These are phyloP conservation scores for Ladona fulva DNA, from an alignment of 1,140 invertebrate species.

Conservation along the genomic window DNA sequence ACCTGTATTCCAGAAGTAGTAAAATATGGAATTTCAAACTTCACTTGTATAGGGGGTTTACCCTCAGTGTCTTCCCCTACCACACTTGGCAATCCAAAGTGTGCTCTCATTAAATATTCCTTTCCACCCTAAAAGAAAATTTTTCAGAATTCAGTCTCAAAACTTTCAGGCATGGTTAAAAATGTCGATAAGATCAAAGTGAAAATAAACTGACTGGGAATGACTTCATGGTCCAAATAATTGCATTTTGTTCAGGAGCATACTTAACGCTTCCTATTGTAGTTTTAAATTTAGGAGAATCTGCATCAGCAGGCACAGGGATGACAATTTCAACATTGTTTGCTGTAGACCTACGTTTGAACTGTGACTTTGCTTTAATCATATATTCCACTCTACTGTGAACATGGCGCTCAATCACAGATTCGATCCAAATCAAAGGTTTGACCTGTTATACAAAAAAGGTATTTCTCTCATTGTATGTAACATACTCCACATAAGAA, in stretches of 20 bases:
- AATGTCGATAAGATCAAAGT: background rate
- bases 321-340: slow-evolving; percentile 99
- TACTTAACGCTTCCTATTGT: slow-evolving; percentile 97
- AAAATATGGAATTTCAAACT: slow-evolving; percentile 99
- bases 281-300: slow-evolving; percentile 98
- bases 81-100: slow-evolving; percentile 97
- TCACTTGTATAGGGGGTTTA: slow-evolving; percentile 96
- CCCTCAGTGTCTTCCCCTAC: slow-evolving; percentile 92
- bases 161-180: background rate
- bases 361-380: slow-evolving; percentile 99
- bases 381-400: slow-evolving; percentile 98
- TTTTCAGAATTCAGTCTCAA: slow-evolving; percentile 16
- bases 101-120: slow-evolving; percentile 97
- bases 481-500: background rate
- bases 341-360: slow-evolving; percentile 94
- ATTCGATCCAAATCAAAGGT: slow-evolving; percentile 99
- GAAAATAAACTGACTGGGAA: slow-evolving; percentile 60
- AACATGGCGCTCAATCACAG: slow-evolving; percentile 96
- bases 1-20: slow-evolving; percentile 98
- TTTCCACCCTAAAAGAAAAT: slow-evolving; percentile 74
- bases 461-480: background rate
- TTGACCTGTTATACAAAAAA: slow-evolving; percentile 57
- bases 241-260: slow-evolving; percentile 93
- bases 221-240: slow-evolving; percentile 99
- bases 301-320: slow-evolving; percentile 95